Evolutionary conservation across 2,797 vertebrate genomes (phyloP), one percentile per base, ranked within the genome.

Genomic region (Melanotaenia parkinsoni): DNA sequence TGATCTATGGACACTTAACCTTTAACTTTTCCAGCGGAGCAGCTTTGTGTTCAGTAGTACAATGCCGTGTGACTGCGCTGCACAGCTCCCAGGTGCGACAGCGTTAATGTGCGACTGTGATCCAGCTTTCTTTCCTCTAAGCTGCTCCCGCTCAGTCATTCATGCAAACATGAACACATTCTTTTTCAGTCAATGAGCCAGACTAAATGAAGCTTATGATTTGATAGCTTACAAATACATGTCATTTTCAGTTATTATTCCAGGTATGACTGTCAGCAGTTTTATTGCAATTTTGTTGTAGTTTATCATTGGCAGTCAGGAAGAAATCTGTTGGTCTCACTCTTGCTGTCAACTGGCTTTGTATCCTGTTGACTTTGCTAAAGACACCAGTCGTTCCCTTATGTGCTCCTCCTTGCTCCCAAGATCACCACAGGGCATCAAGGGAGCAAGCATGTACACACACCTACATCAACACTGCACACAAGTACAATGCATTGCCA

Each of bases 1-100:
- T 2, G 72, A 86, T 86, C 91, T 85, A 24, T 79, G 77, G 63
- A 63, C 79, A 86, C 85, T 88, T 89, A 87, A 91, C 89, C 89
- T 91, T 90, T 88, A 74, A 75, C 82, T 79, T 86, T 89, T 90
- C 80, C 84, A 72, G 62, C 67, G 82, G 76, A 79, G 86, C 74
- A 63, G 70, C 80, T 88, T 76, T 37, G 72, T 66, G 81, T 50
- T 76, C 76, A 75, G 40, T 70, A 79, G 83, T 73, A 83, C 61
- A 38, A 80, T 74, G 70, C 75, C 11, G 69, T 58, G 69, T 8
- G 68, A 70, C 66, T 30, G 47, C 13, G 64, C 63, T n/a, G 72
- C 37, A 53, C 76, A 10, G 79, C 62, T 84, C 74, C 81, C 88
- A 93, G 89, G 89, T 92, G 89, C 84, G 74, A 89, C 62, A 74